phyloP scores from a whole-genome alignment of 2,888 invertebrate genomes.

The Psylliodes chrysocephalus region DNA sequence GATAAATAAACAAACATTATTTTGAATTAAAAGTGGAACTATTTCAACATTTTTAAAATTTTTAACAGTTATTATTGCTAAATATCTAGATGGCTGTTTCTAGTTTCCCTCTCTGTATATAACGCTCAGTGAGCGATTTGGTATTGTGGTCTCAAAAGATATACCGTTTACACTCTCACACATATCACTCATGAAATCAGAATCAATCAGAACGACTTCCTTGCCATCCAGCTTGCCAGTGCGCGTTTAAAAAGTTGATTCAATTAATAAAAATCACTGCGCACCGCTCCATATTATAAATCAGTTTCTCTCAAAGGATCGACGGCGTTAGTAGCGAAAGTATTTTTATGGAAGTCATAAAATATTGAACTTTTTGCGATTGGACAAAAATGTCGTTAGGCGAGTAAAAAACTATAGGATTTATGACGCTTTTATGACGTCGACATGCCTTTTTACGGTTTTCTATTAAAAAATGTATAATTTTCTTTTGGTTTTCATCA shows the following conservation, averaged over 20 bases:
- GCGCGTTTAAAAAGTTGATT: conserved; percentile 40
- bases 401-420: conserved; percentile 14
- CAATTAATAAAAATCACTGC: conserved; percentile 44
- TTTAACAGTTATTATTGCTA: too few species aligned
- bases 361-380: conserved; percentile 35
- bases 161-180: conserved; percentile 34
- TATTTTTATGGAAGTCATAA: conserved; percentile 40
- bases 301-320: conserved; percentile 39
- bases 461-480: background rate
- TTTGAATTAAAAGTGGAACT: too few species aligned
- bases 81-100: too few species aligned
- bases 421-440: conserved; percentile 32
- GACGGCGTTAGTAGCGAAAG: conserved; percentile 31
- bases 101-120: too few species aligned
- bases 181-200: conserved; percentile 32
- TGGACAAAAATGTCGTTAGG: conserved; percentile 24
- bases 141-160: too few species aligned
- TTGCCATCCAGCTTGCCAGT: conserved; percentile 25
- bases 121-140: too few species aligned
- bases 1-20: too few species aligned
- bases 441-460: conserved; percentile 25
- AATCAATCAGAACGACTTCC: conserved; percentile 39
- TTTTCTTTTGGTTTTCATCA: conserved; percentile 21
- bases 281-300: conserved; percentile 40
- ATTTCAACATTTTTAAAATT: too few species aligned